Conservation (phyloP, 2,113 vertebrate genomes). For the Ciconia boyciana region DNA sequence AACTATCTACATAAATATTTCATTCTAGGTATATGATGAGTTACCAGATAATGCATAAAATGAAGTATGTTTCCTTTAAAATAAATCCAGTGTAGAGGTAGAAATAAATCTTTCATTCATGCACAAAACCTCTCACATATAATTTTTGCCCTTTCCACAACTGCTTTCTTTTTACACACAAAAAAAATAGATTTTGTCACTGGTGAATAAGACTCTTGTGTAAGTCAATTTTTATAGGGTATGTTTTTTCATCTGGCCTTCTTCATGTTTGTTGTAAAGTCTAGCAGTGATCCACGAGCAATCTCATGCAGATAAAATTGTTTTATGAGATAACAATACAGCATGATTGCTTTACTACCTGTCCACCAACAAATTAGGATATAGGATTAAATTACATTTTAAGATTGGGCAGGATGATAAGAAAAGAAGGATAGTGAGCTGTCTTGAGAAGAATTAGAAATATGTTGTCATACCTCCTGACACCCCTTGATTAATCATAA, state of each 20-base stretch:
- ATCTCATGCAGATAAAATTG: not conserved
- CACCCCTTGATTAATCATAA: not conserved
- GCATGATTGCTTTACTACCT: not conserved
- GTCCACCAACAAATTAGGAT: not conserved
- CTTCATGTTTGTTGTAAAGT: not conserved
- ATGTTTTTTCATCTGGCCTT: not conserved
- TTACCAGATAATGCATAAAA: not conserved
- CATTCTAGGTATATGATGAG: not conserved
- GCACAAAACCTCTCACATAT: not conserved
- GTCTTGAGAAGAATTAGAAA: not conserved
- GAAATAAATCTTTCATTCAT: not conserved
- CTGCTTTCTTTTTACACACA: not conserved
- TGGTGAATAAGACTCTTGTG: not conserved
- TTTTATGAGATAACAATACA: not conserved
- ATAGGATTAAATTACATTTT: not conserved
- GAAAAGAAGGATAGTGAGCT: not conserved
- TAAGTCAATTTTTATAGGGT: not conserved
- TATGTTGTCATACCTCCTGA: not conserved
- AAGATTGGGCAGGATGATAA: not conserved
- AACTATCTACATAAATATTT: not conserved
- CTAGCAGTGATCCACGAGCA: not conserved
- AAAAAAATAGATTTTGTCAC: not conserved
- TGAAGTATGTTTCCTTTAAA: not conserved
- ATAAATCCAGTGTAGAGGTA: not conserved
- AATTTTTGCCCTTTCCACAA: not conserved